Conservation (phyloP, 1,140 invertebrate genomes). For the Oncopodura yosiiana region DNA sequence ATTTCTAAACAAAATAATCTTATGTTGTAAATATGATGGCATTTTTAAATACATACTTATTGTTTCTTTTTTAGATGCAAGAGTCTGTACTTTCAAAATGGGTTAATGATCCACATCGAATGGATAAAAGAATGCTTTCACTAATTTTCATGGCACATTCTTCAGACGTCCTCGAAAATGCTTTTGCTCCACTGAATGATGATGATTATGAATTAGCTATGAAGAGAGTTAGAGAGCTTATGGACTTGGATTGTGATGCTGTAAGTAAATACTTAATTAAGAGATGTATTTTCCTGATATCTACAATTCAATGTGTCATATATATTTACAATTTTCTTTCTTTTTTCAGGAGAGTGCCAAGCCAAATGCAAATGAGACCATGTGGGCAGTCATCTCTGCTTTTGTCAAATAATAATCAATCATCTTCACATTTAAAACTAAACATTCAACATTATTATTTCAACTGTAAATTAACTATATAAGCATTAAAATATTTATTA, state of each 20-base stretch:
- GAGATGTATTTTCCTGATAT: no score
- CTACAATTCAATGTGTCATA: no score
- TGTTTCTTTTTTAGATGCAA: constrained; percentile 66
- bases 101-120: constrained; percentile 94
- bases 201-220: constrained; percentile 98
- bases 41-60: background rate
- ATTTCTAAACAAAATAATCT: background rate
- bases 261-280: no score
- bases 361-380: constrained; percentile 54
- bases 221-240: constrained; percentile 85
- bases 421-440: no score
- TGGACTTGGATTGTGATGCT: constrained; percentile 92
- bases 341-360: constrained; percentile 37
- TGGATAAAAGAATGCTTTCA: constrained; percentile 87
- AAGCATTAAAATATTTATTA: no score
- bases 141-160: constrained; percentile 92
- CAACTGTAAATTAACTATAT: no score
- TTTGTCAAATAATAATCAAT: constrained; percentile 85
- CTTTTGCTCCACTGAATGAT: constrained; percentile 95
- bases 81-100: constrained; percentile 83
- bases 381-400: constrained; percentile 97
- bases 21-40: background rate
- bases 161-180: constrained; percentile 97
- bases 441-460: no score
- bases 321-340: no score